Evolutionary conservation across 53 echinoderm and acorn worm species (phyloP), one percentile per base, ranked within the genome.

Genomic region (Echinarachnius parma): DNA sequence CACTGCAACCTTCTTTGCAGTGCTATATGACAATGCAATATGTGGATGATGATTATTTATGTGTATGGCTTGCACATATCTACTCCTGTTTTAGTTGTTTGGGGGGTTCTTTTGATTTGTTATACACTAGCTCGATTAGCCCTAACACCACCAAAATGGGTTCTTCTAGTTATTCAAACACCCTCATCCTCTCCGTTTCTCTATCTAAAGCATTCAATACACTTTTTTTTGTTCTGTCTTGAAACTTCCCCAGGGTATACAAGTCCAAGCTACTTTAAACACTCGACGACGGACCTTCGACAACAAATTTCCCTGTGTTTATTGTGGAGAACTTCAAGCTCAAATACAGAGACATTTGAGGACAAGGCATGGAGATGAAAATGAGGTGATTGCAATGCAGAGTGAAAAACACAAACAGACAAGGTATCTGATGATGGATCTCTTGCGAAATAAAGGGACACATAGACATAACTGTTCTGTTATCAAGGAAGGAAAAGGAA

Each of bases 401-500:
- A 45, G 31, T 64, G 64, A 64, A 45, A 64, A 44, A 64, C 44
- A 64, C 64, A 24, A 28, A 46, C 1, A 64, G 26, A 25, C 23
- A 64, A 64, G 39, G 64, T 13, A 64, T 21, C 37, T 24, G 42
- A 42, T 44, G 39, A 64, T 45, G 46, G 45, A 46, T 37, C 64
- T 64, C 3, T 22, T 64, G 21, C 37, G 80, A 37, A 80, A 86
- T 46, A 39, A 45, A 26, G 86, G 80, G 10, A 75, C 64, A 22
- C 86, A 86, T 39, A 46, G 54, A 20, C 86, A 86, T 22, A 86
- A 80, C 60, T 80, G 64, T 46, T 21, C 9, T 21, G 86, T 86
- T 29, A 54, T 86, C 26, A 45, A 49, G 50, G 49, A 80, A 59
- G 80, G 86, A n/a, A 75, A 80, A 35, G 86, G 86, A 26, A 14